These are phyloP conservation scores for Bombyx huttoni DNA, from an alignment of 2,888 invertebrate species.

Conservation along the genomic window DNA sequence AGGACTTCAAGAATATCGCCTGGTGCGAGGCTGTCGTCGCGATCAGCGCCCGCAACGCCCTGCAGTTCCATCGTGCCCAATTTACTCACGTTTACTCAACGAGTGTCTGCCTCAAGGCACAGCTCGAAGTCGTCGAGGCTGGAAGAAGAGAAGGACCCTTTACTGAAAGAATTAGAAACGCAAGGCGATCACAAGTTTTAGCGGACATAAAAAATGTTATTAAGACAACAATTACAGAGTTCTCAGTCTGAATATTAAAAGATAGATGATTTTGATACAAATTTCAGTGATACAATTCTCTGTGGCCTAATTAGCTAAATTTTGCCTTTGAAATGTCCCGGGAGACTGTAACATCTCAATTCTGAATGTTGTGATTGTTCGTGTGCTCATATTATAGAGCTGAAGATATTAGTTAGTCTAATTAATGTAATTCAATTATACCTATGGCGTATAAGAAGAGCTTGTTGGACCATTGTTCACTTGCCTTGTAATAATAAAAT, in stretches of 20 bases:
- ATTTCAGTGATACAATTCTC: not conserved
- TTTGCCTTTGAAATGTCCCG: not conserved
- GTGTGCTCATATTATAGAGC: constrained; percentile 49
- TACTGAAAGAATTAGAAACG: constrained; percentile 62
- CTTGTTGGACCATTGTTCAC: constrained; percentile 68
- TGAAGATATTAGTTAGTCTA: constrained; percentile 39
- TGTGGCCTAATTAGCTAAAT: not conserved
- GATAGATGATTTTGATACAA: not conserved
- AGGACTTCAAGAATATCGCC: constrained; percentile 48
- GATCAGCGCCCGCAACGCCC: constrained; percentile 87
- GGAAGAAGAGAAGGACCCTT: constrained; percentile 75
- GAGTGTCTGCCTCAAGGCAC: constrained; percentile 61
- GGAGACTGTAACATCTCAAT: constrained; percentile 10
- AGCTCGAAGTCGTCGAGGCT: constrained; percentile 56
- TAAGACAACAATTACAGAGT: not conserved
- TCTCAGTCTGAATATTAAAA: not conserved
- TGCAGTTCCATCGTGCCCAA: constrained; percentile 79
- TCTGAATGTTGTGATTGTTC: constrained; percentile 53
- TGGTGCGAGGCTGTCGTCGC: constrained; percentile 75
- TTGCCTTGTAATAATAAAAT: constrained; percentile 42
- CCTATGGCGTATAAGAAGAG: constrained; percentile 35
- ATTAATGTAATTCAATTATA: constrained; percentile 45
- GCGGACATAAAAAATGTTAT: not conserved
- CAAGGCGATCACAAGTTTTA: constrained; percentile 56
- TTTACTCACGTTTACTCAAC: constrained; percentile 73